Conservation (phyloP, 2,888 invertebrate species). For the Mythimna albipuncta region DNA sequence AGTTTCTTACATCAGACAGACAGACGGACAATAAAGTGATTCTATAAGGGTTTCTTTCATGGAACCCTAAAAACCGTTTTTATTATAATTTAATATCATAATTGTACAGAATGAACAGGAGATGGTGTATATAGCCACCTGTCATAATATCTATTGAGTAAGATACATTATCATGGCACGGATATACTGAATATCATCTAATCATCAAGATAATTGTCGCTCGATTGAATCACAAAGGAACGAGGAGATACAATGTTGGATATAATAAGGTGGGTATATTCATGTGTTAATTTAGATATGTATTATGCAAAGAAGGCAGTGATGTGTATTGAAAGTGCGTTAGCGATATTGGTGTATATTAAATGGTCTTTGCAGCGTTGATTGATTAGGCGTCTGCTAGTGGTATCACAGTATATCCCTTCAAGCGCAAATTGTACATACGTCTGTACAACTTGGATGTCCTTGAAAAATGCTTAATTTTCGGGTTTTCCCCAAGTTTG, state of each 20-base stretch:
- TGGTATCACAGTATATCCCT: too few relatives aligned
- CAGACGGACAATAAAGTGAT: too few relatives aligned
- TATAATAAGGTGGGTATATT: conserved; percentile 10
- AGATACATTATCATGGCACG: conserved; percentile 24
- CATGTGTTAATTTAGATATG: conserved; percentile 34
- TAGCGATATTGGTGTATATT: not conserved
- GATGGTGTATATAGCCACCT: conserved; percentile 1
- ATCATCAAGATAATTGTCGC: conserved; percentile 47
- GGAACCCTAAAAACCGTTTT: conserved; percentile 2
- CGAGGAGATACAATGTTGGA: conserved; percentile 12
- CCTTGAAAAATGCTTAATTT: too few relatives aligned
- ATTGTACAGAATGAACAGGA: conserved; percentile 11
- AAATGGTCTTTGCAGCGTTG: too few relatives aligned
- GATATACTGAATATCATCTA: conserved; percentile 21
- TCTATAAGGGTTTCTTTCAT: not conserved
- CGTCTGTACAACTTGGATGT: too few relatives aligned
- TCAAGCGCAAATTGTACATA: too few relatives aligned
- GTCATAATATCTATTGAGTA: conserved; percentile 37
- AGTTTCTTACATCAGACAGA: too few relatives aligned
- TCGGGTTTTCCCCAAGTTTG: too few relatives aligned
- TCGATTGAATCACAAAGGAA: conserved; percentile 46
- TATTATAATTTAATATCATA: conserved; percentile 27
- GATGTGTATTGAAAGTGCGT: not conserved
- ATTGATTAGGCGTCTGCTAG: too few relatives aligned
- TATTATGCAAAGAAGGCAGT: conserved; percentile 5